A percentile compares a stretch with the other conserved stretches of the same genome.
phyloP scores from a whole-genome alignment of 1,140 invertebrate species.

The Drosophila pruinosa region DNA sequence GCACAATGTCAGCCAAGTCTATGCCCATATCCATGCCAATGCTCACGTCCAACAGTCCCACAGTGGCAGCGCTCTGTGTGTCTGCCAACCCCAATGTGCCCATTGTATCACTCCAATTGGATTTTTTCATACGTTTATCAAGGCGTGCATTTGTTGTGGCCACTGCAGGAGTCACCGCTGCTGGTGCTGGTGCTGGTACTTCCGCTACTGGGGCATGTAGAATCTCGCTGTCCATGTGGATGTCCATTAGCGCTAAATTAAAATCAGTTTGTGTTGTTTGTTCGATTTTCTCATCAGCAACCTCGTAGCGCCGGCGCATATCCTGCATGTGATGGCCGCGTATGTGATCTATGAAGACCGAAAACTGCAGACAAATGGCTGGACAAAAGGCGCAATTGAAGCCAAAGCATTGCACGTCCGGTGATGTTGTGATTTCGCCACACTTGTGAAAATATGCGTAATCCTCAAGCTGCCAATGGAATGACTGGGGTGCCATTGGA shows the following conservation, averaged over 20 bases:
- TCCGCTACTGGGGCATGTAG: too few relatives aligned
- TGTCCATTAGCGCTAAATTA: constrained; percentile 52
- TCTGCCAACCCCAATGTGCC: not conserved
- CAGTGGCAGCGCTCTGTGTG: constrained; percentile 2
- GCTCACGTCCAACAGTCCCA: constrained; percentile 32
- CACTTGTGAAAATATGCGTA: constrained; percentile 74
- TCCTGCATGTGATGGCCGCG: constrained; percentile 69
- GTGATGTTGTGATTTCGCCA: constrained; percentile 76
- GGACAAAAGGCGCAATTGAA: constrained; percentile 76
- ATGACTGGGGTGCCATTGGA: constrained; percentile 25
- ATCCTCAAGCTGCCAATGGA: constrained; percentile 68
- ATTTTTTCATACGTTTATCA: constrained; percentile 43
- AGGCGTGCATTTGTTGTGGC: constrained; percentile 27
- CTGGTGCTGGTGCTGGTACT: constrained; percentile 1
- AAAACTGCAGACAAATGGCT: constrained; percentile 73
- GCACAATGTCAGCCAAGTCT: constrained; percentile 40
- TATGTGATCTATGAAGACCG: constrained; percentile 73
- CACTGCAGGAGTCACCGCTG: not conserved
- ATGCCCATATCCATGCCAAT: constrained; percentile 36
- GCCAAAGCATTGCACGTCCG: constrained; percentile 74
- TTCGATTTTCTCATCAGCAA: constrained; percentile 34
- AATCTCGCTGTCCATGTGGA: constrained; percentile 36
- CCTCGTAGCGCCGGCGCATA: constrained; percentile 60
- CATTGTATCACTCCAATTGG: constrained; percentile 40
- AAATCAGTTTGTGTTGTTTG: constrained; percentile 64